Conservation (phyloP, 2,888 invertebrate genomes). For the Mythimna ferrago region DNA sequence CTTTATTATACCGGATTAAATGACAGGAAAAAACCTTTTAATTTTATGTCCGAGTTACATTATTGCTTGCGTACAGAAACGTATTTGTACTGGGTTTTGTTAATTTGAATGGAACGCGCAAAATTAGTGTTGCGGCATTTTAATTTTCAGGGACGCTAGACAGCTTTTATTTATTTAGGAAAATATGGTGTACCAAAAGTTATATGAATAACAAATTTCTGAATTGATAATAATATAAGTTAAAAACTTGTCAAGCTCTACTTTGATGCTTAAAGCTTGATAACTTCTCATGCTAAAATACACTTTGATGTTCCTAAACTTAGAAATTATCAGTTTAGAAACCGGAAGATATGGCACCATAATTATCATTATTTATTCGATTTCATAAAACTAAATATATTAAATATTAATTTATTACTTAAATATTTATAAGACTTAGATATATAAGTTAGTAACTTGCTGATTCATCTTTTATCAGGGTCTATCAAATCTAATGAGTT, state of each 20-base stretch:
- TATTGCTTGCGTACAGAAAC: conserved; percentile 6
- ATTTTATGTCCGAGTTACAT: conserved; percentile 46
- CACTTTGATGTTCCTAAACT: too few species aligned
- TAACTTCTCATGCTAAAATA: not conserved
- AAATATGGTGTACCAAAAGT: too few species aligned
- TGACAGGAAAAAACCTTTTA: conserved; percentile 57
- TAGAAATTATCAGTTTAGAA: not conserved
- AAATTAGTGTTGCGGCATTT: not conserved
- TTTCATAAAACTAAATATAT: not conserved
- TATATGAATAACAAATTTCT: not conserved
- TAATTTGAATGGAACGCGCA: conserved; percentile 7
- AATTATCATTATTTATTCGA: too few species aligned
- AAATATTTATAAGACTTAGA: not conserved
- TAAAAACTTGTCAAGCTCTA: not conserved
- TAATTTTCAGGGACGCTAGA: not conserved
- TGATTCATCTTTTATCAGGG: not conserved
- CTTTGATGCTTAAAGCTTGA: not conserved
- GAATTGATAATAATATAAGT: not conserved
- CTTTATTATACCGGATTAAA: conserved; percentile 59
- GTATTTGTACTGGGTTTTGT: conserved; percentile 5
- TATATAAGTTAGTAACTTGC: not conserved
- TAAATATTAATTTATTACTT: not conserved
- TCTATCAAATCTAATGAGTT: not conserved
- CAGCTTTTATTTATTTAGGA: not conserved
- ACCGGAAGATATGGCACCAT: not conserved